Evolutionary conservation across 2,888 invertebrate species (phyloP).

Genomic region (Bursaphelenchus okinawaensis): DNA sequence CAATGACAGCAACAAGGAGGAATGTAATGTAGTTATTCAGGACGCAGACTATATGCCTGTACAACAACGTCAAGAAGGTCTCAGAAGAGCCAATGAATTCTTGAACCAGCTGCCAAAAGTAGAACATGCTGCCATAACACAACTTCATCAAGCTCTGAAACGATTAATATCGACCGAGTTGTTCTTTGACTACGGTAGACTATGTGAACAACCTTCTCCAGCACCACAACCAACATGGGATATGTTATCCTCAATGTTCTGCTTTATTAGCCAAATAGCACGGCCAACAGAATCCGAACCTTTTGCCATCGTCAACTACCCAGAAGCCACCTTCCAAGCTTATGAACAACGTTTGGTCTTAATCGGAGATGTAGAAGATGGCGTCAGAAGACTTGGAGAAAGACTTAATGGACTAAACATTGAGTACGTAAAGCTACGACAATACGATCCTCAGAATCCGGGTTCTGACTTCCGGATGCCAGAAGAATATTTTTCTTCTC

Average conservation of each 20-base stretch:
- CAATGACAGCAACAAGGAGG: not conserved
- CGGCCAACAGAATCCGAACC: constrained; percentile 3
- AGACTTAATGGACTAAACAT: constrained; percentile 12
- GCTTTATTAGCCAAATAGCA: not conserved
- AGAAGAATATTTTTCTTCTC: not conserved
- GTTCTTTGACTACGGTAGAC: constrained; percentile 1
- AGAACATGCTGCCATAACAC: constrained; percentile 7
- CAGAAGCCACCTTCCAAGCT: constrained; percentile 10
- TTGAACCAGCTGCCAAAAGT: constrained; percentile 7
- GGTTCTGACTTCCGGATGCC: constrained; percentile 1
- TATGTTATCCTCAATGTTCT: not conserved
- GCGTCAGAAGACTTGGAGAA: constrained; percentile 19
- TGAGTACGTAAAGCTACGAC: constrained; percentile 16
- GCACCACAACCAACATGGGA: not conserved
- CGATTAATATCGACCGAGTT: constrained; percentile 3
- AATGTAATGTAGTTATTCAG: not conserved
- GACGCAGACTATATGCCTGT: not conserved
- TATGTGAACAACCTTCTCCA: not conserved
- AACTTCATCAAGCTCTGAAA: constrained; percentile 1
- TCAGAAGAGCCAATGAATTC: constrained; percentile 5
- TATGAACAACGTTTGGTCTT: constrained; percentile 3
- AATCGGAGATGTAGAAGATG: constrained; percentile 15
- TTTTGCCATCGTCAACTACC: constrained; percentile 11
- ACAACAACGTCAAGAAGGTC: not conserved
- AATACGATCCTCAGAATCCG: constrained; percentile 9